phyloP scores from a whole-genome alignment of 2,113 vertebrate species.

The Amphiprion ocellaris region DNA sequence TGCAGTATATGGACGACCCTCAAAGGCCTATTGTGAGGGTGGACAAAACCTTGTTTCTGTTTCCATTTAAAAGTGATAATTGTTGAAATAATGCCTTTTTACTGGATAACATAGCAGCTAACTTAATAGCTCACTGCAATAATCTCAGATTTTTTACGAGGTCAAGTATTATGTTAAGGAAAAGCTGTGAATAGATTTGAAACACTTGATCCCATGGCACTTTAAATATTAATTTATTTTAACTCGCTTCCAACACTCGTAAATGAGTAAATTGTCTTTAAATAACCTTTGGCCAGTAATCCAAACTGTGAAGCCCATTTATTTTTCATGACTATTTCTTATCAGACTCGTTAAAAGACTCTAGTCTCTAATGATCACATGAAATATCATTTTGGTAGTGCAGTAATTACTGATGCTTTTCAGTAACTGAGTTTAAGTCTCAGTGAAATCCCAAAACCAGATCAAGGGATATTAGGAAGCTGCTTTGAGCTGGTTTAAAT shows the following conservation, averaged over 20 bases:
- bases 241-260: not conserved
- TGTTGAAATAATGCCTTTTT: not conserved
- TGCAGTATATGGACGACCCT: too few species aligned
- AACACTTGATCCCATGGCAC: not conserved
- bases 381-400: slow-evolving; percentile 63
- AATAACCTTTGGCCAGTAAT: slow-evolving; percentile 56
- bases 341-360: slow-evolving; percentile 62
- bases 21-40: too few species aligned
- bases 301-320: slow-evolving; percentile 48
- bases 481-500: slow-evolving; percentile 51
- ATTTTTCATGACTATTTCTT: slow-evolving; percentile 49
- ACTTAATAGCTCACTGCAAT: not conserved
- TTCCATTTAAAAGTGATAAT: not conserved
- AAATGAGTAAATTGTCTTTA: slow-evolving; percentile 28
- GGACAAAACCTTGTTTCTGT: not conserved
- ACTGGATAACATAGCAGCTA: not conserved
- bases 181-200: not conserved
- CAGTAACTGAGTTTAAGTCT: slow-evolving; percentile 68
- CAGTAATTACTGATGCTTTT: slow-evolving; percentile 75
- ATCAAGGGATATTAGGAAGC: slow-evolving; percentile 67
- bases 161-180: not conserved
- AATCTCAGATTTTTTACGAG: not conserved
- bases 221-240: slow-evolving; percentile 15
- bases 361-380: slow-evolving; percentile 68
- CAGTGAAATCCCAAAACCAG: slow-evolving; percentile 62